These are phyloP conservation scores for Nothobranchius furzeri DNA, from an alignment of 2,113 vertebrate species.

Conservation along the genomic window DNA sequence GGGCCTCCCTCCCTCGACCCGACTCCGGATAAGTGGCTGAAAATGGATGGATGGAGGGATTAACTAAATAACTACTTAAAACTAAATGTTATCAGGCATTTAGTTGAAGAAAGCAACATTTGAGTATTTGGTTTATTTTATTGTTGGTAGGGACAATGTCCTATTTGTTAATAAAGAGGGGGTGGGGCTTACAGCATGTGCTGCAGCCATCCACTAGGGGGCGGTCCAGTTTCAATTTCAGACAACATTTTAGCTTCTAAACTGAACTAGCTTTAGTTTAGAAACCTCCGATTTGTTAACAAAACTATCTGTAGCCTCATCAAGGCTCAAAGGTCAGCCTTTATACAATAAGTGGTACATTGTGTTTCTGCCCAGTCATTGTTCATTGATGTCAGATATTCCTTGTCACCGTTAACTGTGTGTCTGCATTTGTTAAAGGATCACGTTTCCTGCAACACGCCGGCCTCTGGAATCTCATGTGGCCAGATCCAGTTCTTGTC, in stretches of 20 bases:
- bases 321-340: slow-evolving; percentile 51
- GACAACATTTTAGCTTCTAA: not conserved
- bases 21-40: too few relatives aligned
- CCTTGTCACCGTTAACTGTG: slow-evolving; percentile 20
- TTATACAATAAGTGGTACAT: slow-evolving; percentile 47
- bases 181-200: too few relatives aligned
- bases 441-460: slow-evolving; percentile 47
- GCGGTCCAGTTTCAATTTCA: not conserved
- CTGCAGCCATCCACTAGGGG: too few relatives aligned
- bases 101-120: too few relatives aligned
- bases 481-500: slow-evolving; percentile 57
- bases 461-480: slow-evolving; percentile 28
- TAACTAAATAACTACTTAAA: too few relatives aligned
- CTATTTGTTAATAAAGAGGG: too few relatives aligned
- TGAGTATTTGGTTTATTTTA: too few relatives aligned
- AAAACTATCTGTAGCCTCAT: slow-evolving; percentile 3
- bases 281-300: not conserved
- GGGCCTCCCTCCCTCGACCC: too few relatives aligned
- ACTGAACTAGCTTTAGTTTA: not conserved
- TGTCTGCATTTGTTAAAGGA: slow-evolving; percentile 40
- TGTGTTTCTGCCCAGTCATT: slow-evolving; percentile 19
- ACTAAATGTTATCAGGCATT: too few relatives aligned
- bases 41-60: too few relatives aligned
- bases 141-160: too few relatives aligned
- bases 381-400: slow-evolving; percentile 13